These are phyloP conservation scores for Andrena bicolor DNA, from an alignment of 2,888 invertebrate genomes.

Conservation along the genomic window DNA sequence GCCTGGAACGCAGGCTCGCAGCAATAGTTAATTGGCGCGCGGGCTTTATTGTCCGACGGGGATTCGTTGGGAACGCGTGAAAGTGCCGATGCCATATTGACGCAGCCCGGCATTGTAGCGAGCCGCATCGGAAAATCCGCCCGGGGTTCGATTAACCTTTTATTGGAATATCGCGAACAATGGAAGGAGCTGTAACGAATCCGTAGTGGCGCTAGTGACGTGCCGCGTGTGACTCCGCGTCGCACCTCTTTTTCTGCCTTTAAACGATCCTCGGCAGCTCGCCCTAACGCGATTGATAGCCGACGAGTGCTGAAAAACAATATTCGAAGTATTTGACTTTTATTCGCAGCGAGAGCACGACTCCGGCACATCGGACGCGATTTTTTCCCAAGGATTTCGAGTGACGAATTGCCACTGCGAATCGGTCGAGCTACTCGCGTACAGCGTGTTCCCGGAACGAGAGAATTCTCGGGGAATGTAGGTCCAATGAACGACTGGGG, in stretches of 20 bases:
- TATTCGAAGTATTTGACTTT: neutral
- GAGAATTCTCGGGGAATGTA: too few species aligned
- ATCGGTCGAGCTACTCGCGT: too few species aligned
- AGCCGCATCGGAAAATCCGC: constrained; percentile 38
- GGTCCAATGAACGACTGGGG: too few species aligned
- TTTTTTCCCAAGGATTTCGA: too few species aligned
- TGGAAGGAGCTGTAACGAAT: constrained; percentile 43
- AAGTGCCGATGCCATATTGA: constrained; percentile 47
- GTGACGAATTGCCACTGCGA: too few species aligned
- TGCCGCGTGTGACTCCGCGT: neutral
- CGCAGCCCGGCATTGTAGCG: constrained; percentile 39
- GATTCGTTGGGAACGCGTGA: constrained; percentile 46
- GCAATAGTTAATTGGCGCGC: constrained; percentile 46
- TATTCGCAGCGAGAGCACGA: neutral
- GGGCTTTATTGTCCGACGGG: constrained; percentile 45
- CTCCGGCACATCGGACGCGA: too few species aligned
- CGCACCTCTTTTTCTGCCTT: neutral
- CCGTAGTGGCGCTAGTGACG: constrained; percentile 13
- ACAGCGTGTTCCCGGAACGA: too few species aligned
- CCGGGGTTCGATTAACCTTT: constrained; percentile 51
- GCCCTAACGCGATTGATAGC: neutral
- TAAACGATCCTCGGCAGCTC: neutral
- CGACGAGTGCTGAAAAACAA: neutral
- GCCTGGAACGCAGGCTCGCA: constrained; percentile 11
- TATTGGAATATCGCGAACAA: constrained; percentile 56